Conservation (phyloP, 2,113 vertebrate species). For the Ciconia maguari region DNA sequence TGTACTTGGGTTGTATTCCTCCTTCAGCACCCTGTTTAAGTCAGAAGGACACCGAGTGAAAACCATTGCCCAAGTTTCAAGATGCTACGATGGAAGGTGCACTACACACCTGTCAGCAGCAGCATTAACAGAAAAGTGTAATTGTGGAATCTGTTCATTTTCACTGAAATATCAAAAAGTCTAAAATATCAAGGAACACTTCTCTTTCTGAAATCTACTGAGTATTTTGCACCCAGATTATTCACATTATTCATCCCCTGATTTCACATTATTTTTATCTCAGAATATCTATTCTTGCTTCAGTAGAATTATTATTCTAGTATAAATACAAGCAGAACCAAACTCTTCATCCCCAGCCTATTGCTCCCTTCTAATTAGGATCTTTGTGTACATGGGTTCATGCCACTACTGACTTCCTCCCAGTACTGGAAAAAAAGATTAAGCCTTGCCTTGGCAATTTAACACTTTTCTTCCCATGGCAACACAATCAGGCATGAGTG, state of each 20-base stretch:
- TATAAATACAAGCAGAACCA: neutral
- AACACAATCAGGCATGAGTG: neutral
- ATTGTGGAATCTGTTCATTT: neutral
- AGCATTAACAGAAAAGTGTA: neutral
- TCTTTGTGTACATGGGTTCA: neutral
- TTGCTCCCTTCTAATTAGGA: neutral
- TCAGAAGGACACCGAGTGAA: neutral
- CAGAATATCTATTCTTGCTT: neutral
- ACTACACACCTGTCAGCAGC: neutral
- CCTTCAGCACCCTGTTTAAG: neutral
- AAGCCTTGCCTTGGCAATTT: neutral
- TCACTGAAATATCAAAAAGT: neutral
- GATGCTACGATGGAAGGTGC: neutral
- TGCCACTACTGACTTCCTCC: neutral
- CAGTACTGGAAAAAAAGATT: neutral
- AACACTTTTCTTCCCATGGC: neutral
- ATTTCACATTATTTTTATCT: neutral
- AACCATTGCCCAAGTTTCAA: neutral
- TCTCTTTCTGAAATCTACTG: neutral
- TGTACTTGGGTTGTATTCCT: neutral
- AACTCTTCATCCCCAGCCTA: neutral
- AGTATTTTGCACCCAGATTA: neutral
- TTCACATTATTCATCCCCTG: too few relatives aligned
- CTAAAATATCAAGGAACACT: neutral
- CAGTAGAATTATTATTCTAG: neutral